Evolutionary conservation across 2,113 vertebrate species (phyloP), one percentile per base, ranked within the genome.

Genomic region (Odocoileus virginianus): DNA sequence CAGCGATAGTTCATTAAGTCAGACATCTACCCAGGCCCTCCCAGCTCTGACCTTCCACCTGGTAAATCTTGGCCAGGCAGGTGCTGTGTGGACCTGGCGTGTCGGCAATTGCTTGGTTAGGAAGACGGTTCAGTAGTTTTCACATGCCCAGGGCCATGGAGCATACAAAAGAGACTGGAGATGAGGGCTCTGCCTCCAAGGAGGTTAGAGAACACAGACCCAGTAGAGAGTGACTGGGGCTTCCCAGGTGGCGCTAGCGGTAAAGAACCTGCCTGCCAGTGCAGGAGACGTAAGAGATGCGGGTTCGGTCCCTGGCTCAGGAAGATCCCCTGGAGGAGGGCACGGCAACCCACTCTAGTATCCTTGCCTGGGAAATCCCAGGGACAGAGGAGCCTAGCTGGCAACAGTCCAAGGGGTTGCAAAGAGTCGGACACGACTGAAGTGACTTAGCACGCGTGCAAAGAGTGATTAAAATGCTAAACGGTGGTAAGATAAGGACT

Each of bases 1-100:
- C 28, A 2, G 5, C 1, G 21, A 47, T 0, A 16, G 2, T 5
- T 83, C 28, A 4, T n/a, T 57, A 64, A 58, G 33, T 8, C 23
- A n/a, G 55, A 87, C 36, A 2, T 28, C 55, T 57, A 50, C 47
- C 33, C 12, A 0, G 27, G 27, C 54, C 8, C 23, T 78, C 43
- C 27, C 10, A 47, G 45, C 25, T 4, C 55, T 55, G 25, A 28
- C 27, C 16, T n/a, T 54, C 45, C 58, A 14, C 50, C 54, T 0
- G 27, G 33, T 6, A 54, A 45, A 45, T 19, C 95, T 83, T 93
- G 52, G 54, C 85, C 89, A 52, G 0, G 2, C 12, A 8, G 54
- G 30, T 40, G 45, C 55, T 1, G 3, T 6, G 9, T 6, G 10
- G 50, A 45, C 47, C n/a, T 2, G 71, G 87, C 4, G 12, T 14